phyloP scores from a whole-genome alignment of 2,113 vertebrate species.

The Pygathrix nemaeus region DNA sequence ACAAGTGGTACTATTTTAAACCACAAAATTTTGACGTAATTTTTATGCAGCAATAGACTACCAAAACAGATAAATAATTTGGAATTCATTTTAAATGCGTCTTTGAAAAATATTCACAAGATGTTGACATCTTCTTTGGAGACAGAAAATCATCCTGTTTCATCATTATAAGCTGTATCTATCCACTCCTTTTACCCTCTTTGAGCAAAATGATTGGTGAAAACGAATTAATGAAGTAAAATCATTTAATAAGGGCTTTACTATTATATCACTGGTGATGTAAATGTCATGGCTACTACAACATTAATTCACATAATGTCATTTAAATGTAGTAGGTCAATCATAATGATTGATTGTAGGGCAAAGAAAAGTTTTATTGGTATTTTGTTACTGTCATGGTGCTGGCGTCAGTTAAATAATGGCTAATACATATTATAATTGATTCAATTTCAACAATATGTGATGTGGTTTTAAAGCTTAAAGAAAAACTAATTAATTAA shows the following conservation, averaged over 20 bases:
- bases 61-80: not conserved
- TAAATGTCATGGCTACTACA: conserved; percentile 28
- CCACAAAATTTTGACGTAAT: not conserved
- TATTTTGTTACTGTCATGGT: not conserved
- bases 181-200: not conserved
- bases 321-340: conserved; percentile 38
- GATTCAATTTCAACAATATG: not conserved
- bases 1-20: not conserved
- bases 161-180: not conserved
- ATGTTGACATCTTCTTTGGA: not conserved
- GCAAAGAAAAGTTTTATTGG: not conserved
- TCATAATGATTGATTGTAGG: conserved; percentile 41
- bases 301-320: conserved; percentile 12
- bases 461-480: not conserved
- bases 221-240: conserved; percentile 44
- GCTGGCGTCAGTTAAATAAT: conserved; percentile 31
- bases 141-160: not conserved
- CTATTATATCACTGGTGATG: not conserved
- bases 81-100: not conserved
- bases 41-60: not conserved
- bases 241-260: not conserved
- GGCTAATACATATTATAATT: not conserved
- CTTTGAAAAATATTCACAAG: not conserved
- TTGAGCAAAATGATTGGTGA: not conserved
- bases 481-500: not conserved